Conservation (phyloP, 2,888 invertebrate species). For the Nudaria mundana region DNA sequence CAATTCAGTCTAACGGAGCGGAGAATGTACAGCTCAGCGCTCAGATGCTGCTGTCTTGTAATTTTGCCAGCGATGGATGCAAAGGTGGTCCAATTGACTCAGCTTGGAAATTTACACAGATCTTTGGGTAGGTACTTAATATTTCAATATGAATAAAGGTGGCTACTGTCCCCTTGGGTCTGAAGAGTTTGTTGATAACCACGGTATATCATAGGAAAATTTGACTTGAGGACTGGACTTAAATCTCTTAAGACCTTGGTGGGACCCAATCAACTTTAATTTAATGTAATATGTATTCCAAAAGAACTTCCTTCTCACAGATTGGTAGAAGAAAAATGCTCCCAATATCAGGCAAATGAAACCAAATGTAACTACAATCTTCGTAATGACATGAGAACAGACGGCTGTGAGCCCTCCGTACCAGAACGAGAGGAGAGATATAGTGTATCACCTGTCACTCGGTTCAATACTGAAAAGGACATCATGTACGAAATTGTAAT, state of each 20-base stretch:
- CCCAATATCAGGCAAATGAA: constrained; percentile 86
- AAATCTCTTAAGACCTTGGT: too few relatives aligned
- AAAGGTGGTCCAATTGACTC: constrained; percentile 93
- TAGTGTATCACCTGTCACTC: constrained; percentile 88
- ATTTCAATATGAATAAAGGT: too few relatives aligned
- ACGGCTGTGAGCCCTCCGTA: constrained; percentile 80
- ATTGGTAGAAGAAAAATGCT: constrained; percentile 91
- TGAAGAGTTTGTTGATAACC: too few relatives aligned
- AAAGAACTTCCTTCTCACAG: constrained; percentile 78
- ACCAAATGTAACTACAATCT: constrained; percentile 83
- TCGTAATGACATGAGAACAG: constrained; percentile 61
- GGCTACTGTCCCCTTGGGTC: too few relatives aligned
- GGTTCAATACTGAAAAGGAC: constrained; percentile 87
- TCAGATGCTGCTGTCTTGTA: constrained; percentile 94
- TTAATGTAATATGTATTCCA: too few relatives aligned
- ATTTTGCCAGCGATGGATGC: constrained; percentile 89
- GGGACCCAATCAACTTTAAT: too few relatives aligned
- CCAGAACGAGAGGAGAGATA: constrained; percentile 82
- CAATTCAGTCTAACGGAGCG: constrained; percentile 91
- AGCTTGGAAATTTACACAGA: constrained; percentile 94
- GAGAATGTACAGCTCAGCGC: constrained; percentile 88
- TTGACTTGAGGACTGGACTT: too few relatives aligned
- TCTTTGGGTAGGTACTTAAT: constrained; percentile 83
- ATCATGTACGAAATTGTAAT: constrained; percentile 95
- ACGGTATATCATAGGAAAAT: too few relatives aligned